Conservation (phyloP, 23 tunicate genomes). For the Halocynthia roretzi region DNA sequence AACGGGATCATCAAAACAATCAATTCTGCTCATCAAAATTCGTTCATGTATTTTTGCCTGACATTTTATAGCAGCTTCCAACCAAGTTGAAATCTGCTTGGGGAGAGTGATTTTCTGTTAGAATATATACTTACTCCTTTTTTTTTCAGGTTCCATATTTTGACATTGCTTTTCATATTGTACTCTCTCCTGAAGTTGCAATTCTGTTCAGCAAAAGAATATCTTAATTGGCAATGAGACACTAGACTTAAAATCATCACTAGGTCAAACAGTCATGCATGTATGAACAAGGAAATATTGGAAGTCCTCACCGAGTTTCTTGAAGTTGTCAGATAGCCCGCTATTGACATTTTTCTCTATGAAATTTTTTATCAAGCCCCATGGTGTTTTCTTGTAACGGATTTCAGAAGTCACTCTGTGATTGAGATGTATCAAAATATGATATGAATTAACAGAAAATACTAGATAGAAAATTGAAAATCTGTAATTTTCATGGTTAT, state of each 20-base stretch:
- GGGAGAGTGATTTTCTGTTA: too few relatives aligned
- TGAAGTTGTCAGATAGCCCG: slow-evolving; percentile 81
- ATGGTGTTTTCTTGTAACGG: slow-evolving; percentile 72
- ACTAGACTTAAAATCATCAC: not conserved
- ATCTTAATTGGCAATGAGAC: not conserved
- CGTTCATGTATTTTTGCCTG: too few relatives aligned
- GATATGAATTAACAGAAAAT: too few relatives aligned
- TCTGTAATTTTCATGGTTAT: too few relatives aligned
- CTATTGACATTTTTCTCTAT: slow-evolving; percentile 87
- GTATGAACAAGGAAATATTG: not conserved
- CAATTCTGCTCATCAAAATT: too few relatives aligned
- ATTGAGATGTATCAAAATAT: not conserved
- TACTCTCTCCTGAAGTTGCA: slow-evolving; percentile 11
- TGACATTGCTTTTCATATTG: slow-evolving; percentile 3
- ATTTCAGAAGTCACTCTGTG: slow-evolving; percentile 39
- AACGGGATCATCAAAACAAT: too few relatives aligned
- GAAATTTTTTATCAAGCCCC: slow-evolving; percentile 94
- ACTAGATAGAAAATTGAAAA: too few relatives aligned
- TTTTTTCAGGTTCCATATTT: too few relatives aligned
- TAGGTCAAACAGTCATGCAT: not conserved
- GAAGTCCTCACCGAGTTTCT: slow-evolving; percentile 27
- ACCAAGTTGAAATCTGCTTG: too few relatives aligned
- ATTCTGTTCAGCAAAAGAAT: not conserved
- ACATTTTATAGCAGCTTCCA: too few relatives aligned
- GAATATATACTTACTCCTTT: too few relatives aligned